A percentile compares a stretch with the other conserved stretches of the same genome.
phyloP scores from a whole-genome alignment of 2,113 vertebrate species.

The Hemibagrus wyckioides region DNA sequence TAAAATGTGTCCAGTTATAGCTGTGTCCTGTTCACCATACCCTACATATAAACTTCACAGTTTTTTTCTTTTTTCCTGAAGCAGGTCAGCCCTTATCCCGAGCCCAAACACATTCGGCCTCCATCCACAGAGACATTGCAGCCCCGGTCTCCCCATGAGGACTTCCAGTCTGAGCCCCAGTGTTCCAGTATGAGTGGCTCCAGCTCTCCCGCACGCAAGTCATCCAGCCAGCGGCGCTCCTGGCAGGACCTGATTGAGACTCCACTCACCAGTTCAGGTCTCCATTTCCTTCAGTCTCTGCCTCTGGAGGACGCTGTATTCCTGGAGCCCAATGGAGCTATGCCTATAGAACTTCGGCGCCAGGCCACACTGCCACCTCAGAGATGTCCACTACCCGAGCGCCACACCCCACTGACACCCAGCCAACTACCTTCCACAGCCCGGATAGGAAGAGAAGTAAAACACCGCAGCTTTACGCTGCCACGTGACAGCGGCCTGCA shows the following conservation, averaged over 20 bases:
- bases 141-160: conserved; percentile 92
- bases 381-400: conserved; percentile 89
- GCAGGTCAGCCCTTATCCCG: conserved; percentile 92
- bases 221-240: conserved; percentile 86
- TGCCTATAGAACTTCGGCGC: conserved; percentile 88
- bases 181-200: conserved; percentile 72
- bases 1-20: neutral
- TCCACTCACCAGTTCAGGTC: conserved; percentile 83
- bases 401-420: conserved; percentile 82
- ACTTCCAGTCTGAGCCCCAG: conserved; percentile 81
- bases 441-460: conserved; percentile 74
- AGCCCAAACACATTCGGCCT: conserved; percentile 89
- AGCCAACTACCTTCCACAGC: conserved; percentile 53
- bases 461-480: conserved; percentile 94
- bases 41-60: neutral
- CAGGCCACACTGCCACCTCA: conserved; percentile 93
- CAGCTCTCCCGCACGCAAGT: conserved; percentile 84
- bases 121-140: conserved; percentile 96
- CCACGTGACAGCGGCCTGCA: conserved; percentile 94
- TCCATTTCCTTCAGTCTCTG: conserved; percentile 94
- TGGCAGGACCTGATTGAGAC: conserved; percentile 98
- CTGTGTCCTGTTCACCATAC: neutral
- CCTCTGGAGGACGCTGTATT: conserved; percentile 87
- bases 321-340: conserved; percentile 72
- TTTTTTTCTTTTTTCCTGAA: conserved; percentile 16